Evolutionary conservation across 2,113 vertebrate genomes (phyloP).

Genomic region (Rhinolophus sinicus): DNA sequence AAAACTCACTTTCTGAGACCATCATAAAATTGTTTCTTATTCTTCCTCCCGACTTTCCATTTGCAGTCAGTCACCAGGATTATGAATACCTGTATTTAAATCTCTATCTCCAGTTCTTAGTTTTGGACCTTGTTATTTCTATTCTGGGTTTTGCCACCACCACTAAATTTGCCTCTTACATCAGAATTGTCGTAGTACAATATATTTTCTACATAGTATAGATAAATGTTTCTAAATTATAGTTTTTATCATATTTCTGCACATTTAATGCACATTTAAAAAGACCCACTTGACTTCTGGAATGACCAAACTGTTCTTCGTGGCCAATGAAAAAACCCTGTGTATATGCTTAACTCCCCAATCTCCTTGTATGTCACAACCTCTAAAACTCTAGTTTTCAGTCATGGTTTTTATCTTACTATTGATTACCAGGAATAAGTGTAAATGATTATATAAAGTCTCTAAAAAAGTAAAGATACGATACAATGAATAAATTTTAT

Average conservation of each 20-base stretch:
- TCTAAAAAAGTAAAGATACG: neutral
- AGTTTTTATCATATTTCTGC: neutral
- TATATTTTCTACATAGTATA: neutral
- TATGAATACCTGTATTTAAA: neutral
- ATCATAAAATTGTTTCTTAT: neutral
- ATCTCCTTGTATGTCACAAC: neutral
- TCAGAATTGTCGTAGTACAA: neutral
- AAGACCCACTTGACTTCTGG: neutral
- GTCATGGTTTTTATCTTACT: neutral
- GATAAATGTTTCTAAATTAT: neutral
- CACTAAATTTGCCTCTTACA: neutral
- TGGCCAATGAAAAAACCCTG: neutral
- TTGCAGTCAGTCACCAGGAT: neutral
- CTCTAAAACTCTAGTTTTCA: neutral
- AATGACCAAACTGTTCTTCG: neutral
- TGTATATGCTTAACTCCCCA: neutral
- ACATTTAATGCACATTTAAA: neutral
- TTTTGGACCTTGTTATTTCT: neutral
- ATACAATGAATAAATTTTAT: neutral
- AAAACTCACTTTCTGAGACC: neutral
- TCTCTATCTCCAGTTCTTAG: neutral
- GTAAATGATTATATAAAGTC: neutral
- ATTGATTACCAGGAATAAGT: neutral
- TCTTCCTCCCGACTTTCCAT: neutral
- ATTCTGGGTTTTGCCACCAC: neutral